Percentiles rank a stretch among this genome's conserved stretches.
Evolutionary conservation across 2,797 vertebrate species (phyloP).

Genomic region (Enteromius radiatus): DNA sequence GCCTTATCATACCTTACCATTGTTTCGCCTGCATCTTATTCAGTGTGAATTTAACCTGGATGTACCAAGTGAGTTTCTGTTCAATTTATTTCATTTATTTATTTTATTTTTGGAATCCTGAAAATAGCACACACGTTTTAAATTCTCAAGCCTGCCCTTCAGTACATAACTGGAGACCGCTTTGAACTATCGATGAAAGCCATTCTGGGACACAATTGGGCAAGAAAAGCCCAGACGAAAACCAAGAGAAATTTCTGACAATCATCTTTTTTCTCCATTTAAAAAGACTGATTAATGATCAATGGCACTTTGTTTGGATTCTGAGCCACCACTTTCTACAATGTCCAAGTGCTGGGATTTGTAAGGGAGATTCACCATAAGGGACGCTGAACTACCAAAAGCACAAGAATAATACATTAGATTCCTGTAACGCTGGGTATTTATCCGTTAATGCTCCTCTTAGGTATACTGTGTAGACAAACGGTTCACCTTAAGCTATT

Average conservation of each 20-base stretch:
- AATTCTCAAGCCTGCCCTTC: constrained; percentile 39
- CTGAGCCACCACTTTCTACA: constrained; percentile 61
- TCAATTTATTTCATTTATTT: constrained; percentile 19
- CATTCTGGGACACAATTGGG: constrained; percentile 73
- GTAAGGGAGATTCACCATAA: constrained; percentile 55
- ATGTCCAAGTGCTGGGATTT: constrained; percentile 64
- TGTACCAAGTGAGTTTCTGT: constrained; percentile 42
- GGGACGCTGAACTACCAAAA: constrained; percentile 40
- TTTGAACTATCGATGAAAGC: constrained; percentile 76
- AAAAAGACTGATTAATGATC: constrained; percentile 69
- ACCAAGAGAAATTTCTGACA: constrained; percentile 80
- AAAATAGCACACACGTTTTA: constrained; percentile 30
- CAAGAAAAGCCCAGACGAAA: constrained; percentile 60
- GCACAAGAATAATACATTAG: constrained; percentile 40
- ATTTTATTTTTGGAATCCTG: constrained; percentile 8
- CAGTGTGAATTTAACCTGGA: constrained; percentile 44
- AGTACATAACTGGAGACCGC: constrained; percentile 20
- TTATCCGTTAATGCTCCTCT: not conserved
- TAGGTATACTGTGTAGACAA: constrained; percentile 47
- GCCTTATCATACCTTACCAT: constrained; percentile 46
- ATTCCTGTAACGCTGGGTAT: constrained; percentile 32
- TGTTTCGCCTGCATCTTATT: constrained; percentile 37
- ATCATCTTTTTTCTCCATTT: constrained; percentile 76
- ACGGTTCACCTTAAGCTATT: constrained; percentile 57
- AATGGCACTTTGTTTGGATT: constrained; percentile 77